These are phyloP conservation scores for Ophiothrix spiculata DNA, from an alignment of 35 echinoderm and acorn worm genomes.

Conservation along the genomic window DNA sequence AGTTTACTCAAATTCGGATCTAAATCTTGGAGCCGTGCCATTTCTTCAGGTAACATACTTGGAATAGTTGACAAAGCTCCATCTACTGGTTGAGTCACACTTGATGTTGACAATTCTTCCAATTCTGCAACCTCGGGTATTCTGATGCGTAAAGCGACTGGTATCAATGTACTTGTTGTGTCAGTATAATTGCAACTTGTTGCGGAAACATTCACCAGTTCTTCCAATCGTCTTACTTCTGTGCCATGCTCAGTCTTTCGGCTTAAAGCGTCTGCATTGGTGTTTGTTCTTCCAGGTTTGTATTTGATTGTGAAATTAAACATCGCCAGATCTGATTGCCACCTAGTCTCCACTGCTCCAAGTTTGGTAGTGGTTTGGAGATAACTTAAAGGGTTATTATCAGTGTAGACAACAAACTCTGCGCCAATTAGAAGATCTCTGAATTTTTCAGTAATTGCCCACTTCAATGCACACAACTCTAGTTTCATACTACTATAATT, in stretches of 20 bases:
- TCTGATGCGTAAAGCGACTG: background rate
- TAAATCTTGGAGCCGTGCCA: background rate
- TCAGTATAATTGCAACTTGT: background rate
- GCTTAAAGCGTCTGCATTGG: constrained; percentile 61
- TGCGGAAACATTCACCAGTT: background rate
- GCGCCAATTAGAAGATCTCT: constrained; percentile 40
- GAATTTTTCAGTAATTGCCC: constrained; percentile 75
- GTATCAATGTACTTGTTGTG: background rate
- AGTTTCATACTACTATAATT: constrained; percentile 89
- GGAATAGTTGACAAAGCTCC: background rate
- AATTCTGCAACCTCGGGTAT: background rate
- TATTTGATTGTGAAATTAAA: constrained; percentile 47
- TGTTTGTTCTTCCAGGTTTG: constrained; percentile 31
- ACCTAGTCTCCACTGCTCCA: constrained; percentile 47
- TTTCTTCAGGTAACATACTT: background rate
- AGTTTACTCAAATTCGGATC: background rate
- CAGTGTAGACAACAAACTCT: constrained; percentile 60
- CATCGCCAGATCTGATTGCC: constrained; percentile 47
- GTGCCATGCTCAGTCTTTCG: background rate
- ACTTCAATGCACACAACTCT: constrained; percentile 55
- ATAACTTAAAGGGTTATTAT: constrained; percentile 66
- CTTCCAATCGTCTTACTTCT: background rate
- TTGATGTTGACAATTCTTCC: background rate
- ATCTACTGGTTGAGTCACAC: background rate
- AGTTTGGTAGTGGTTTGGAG: constrained; percentile 45